phyloP scores from a whole-genome alignment of 2,888 invertebrate species.

The Watsonalla binaria region DNA sequence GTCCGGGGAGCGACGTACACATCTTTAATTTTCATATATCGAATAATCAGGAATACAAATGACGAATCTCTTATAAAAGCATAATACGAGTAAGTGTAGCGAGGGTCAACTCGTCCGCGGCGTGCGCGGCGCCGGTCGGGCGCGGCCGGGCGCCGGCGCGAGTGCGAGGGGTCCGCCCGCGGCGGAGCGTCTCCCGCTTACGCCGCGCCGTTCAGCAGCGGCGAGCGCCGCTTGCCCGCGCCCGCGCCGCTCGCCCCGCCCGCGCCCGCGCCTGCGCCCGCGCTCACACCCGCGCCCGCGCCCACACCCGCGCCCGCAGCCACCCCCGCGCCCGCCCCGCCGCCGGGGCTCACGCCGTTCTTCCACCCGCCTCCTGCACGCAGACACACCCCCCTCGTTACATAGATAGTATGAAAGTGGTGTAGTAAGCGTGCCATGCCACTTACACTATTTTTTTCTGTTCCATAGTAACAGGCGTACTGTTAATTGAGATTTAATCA shows the following conservation, averaged over 20 bases:
- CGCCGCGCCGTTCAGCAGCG: slow-evolving; percentile 83
- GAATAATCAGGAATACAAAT: slow-evolving; percentile 77
- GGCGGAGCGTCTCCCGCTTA: slow-evolving; percentile 33
- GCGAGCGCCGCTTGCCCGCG: slow-evolving; percentile 26
- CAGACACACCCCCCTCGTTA: neutral
- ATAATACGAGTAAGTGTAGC: slow-evolving; percentile 69
- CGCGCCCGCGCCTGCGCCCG: slow-evolving; percentile 35
- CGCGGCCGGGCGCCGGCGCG: slow-evolving; percentile 9
- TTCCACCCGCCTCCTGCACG: slow-evolving; percentile 67
- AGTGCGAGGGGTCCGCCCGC: slow-evolving; percentile 10
- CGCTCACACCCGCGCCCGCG: slow-evolving; percentile 12
- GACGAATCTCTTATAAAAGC: slow-evolving; percentile 77
- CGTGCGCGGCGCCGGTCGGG: slow-evolving; percentile 17
- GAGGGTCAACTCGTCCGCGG: slow-evolving; percentile 1
- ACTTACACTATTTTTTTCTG: too few relatives aligned
- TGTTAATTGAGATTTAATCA: too few relatives aligned
- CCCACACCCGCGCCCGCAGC: slow-evolving; percentile 11
- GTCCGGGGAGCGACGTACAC: slow-evolving; percentile 71
- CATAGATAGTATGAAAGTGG: neutral
- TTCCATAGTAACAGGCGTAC: too few relatives aligned
- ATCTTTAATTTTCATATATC: slow-evolving; percentile 67
- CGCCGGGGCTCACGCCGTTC: slow-evolving; percentile 55
- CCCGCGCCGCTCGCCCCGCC: slow-evolving; percentile 25
- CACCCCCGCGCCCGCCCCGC: slow-evolving; percentile 6
- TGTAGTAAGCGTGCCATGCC: neutral